These are phyloP conservation scores for Semaprochilodus insignis DNA, from an alignment of 2,797 vertebrate genomes.

Conservation along the genomic window DNA sequence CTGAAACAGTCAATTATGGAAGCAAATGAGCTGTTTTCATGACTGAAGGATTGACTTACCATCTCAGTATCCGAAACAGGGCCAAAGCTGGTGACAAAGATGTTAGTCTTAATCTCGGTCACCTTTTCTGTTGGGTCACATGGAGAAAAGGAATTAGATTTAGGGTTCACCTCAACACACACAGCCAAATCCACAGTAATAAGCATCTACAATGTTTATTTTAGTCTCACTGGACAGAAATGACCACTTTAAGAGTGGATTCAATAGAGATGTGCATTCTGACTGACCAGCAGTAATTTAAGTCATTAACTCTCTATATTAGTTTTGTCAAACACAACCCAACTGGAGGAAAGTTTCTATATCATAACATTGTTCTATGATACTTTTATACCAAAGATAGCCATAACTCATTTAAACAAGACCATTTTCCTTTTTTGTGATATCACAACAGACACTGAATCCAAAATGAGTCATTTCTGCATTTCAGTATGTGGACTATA, in stretches of 20 bases:
- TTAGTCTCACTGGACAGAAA: background rate
- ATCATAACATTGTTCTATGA: too few species aligned
- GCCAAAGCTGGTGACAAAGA: conserved; percentile 97
- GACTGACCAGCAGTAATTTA: too few species aligned
- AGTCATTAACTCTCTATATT: background rate
- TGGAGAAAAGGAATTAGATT: conserved; percentile 18
- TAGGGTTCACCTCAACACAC: background rate
- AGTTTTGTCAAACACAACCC: background rate
- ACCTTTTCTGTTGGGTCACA: conserved; percentile 86
- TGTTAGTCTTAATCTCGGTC: conserved; percentile 97
- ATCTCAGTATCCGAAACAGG: conserved; percentile 98
- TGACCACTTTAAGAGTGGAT: background rate
- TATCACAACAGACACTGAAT: too few species aligned
- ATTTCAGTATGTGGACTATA: too few species aligned
- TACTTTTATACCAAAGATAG: too few species aligned
- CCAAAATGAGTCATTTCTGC: too few species aligned
- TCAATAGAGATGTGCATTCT: too few species aligned
- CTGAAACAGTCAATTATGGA: background rate
- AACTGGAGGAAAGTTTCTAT: background rate
- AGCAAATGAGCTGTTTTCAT: conserved; percentile 16
- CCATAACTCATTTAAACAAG: too few species aligned
- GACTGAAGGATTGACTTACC: conserved; percentile 75
- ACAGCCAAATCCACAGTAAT: background rate
- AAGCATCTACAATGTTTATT: background rate
- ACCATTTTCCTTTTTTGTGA: too few species aligned